Conservation (phyloP, 2,113 vertebrate genomes). For the Sitta europaea region DNA sequence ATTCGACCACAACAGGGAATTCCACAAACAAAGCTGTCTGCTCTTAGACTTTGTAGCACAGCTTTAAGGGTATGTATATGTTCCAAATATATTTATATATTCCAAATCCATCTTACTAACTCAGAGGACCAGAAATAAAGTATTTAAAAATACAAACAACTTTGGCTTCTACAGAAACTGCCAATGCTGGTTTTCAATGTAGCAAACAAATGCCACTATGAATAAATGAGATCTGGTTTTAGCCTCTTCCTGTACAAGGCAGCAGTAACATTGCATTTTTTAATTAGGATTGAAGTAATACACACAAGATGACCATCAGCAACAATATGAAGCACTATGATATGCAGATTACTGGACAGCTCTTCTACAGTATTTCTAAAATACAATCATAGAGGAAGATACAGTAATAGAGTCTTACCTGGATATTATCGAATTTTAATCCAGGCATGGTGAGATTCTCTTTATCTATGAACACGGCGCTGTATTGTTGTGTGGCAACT, state of each 20-base stretch:
- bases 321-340: neutral
- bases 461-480: constrained; percentile 80
- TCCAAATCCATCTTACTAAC: neutral
- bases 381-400: neutral
- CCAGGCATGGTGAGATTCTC: constrained; percentile 94
- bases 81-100: neutral
- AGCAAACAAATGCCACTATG: neutral
- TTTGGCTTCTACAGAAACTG: neutral
- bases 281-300: neutral
- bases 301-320: neutral
- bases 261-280: neutral
- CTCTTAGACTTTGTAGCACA: neutral
- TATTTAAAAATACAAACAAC: neutral
- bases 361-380: neutral
- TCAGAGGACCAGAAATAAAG: neutral
- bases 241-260: neutral
- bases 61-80: neutral
- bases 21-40: neutral
- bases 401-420: constrained; percentile 74
- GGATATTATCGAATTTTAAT: constrained; percentile 95
- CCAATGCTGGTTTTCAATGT: neutral
- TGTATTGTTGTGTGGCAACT: constrained; percentile 86
- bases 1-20: neutral
- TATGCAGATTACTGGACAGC: neutral
- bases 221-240: neutral